Percentiles rank a stretch among this genome's conserved stretches.
Evolutionary conservation across 2,113 vertebrate species (phyloP).

Genomic region (Nothocercus julius): DNA sequence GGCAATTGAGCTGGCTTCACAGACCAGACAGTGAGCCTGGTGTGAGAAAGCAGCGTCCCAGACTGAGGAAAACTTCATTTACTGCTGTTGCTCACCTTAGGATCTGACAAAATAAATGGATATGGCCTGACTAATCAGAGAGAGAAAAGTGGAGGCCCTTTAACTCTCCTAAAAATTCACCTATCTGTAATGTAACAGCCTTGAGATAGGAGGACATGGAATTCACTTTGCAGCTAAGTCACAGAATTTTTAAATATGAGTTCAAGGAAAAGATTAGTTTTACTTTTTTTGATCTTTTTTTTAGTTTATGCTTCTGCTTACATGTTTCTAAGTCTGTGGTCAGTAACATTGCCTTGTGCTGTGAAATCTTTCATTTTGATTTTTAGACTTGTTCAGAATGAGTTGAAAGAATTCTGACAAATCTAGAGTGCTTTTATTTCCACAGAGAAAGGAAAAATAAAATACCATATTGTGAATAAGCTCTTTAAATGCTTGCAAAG

Average conservation of each 20-base stretch:
- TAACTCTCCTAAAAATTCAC: background rate
- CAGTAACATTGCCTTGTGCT: background rate
- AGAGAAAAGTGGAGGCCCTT: background rate
- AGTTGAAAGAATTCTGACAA: background rate
- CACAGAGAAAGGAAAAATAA: background rate
- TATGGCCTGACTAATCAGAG: background rate
- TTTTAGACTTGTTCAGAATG: background rate
- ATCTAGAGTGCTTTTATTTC: background rate
- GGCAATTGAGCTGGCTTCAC: background rate
- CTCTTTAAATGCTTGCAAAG: background rate
- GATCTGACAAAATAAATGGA: constrained; percentile 28
- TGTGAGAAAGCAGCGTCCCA: constrained; percentile 6
- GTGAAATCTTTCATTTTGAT: background rate
- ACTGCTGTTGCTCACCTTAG: constrained; percentile 32
- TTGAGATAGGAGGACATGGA: background rate
- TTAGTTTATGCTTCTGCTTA: background rate
- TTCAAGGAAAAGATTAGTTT: background rate
- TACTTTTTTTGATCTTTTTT: background rate
- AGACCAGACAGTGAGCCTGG: constrained; percentile 30
- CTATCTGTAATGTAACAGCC: background rate
- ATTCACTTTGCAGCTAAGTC: background rate
- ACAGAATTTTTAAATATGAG: background rate
- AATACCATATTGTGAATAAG: background rate
- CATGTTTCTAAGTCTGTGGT: background rate
- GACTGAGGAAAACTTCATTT: constrained; percentile 49